These are phyloP conservation scores for Podargus strigoides DNA, from an alignment of 2,797 vertebrate species.

Conservation along the genomic window DNA sequence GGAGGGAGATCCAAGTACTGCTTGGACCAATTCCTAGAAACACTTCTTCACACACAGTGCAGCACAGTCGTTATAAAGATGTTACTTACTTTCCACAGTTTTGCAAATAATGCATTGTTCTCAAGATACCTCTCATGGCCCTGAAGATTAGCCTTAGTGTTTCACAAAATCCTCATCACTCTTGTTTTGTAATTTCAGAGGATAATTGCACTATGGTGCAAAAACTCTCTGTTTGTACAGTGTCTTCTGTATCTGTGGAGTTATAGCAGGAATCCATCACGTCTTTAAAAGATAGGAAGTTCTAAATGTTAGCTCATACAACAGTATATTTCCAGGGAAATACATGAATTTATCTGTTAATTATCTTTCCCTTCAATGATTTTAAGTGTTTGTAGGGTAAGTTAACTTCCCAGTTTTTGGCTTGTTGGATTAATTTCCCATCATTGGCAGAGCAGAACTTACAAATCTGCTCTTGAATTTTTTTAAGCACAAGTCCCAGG, in stretches of 20 bases:
- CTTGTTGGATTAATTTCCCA: neutral
- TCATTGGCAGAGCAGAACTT: neutral
- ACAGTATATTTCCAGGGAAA: neutral
- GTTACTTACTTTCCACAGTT: neutral
- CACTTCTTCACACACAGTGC: neutral
- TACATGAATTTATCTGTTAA: neutral
- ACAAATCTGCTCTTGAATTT: neutral
- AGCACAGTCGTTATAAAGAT: neutral
- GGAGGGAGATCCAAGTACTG: neutral
- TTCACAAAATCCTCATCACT: neutral
- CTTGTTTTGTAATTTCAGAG: neutral
- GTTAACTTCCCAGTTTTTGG: neutral
- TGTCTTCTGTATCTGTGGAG: neutral
- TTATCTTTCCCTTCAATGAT: neutral
- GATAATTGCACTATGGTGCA: neutral
- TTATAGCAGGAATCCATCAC: neutral
- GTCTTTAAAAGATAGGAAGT: neutral
- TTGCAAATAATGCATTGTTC: neutral
- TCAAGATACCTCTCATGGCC: neutral
- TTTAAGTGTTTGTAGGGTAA: neutral
- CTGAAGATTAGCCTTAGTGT: neutral
- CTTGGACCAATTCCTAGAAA: neutral
- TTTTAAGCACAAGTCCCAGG: conserved; percentile 40
- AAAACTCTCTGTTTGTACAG: neutral
- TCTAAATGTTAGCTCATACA: neutral